Evolutionary conservation across 2,888 invertebrate species (phyloP).

Genomic region (Agonopterix alstromeriana): DNA sequence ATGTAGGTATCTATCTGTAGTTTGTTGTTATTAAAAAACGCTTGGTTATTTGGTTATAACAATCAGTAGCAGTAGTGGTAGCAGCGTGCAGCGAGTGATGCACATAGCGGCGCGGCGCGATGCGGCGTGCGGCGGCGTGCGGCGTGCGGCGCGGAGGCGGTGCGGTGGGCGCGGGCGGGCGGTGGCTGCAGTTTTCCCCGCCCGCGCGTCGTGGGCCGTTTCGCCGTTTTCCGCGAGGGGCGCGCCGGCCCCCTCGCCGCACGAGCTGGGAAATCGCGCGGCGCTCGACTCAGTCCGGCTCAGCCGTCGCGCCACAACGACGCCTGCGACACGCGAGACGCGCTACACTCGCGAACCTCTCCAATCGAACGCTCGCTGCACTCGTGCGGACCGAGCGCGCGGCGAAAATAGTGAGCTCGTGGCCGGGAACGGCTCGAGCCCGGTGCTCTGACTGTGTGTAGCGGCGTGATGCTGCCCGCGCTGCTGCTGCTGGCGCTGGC

Average conservation of each 20-base stretch:
- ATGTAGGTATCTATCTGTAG: too few species aligned
- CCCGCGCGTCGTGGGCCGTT: constrained; percentile 47
- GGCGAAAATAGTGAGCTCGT: constrained; percentile 70
- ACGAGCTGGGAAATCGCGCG: constrained; percentile 68
- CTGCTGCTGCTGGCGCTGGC: constrained; percentile 60
- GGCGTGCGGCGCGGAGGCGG: constrained; percentile 25
- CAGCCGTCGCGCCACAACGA: constrained; percentile 65
- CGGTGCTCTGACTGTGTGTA: constrained; percentile 40
- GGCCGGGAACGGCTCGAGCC: constrained; percentile 49
- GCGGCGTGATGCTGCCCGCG: constrained; percentile 55
- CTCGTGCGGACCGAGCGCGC: constrained; percentile 46
- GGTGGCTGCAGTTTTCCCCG: constrained; percentile 51
- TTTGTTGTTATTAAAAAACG: too few species aligned
- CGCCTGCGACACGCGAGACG: constrained; percentile 50
- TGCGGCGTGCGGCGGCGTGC: constrained; percentile 14
- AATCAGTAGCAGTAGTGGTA: too few species aligned
- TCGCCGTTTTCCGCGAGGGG: constrained; percentile 62
- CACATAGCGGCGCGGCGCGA: not conserved
- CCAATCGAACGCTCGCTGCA: constrained; percentile 35
- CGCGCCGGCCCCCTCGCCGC: constrained; percentile 60
- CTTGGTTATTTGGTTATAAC: too few species aligned
- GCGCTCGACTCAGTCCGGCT: constrained; percentile 66
- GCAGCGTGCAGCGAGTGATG: too few species aligned
- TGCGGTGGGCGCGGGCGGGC: constrained; percentile 37
- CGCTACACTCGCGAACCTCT: constrained; percentile 48